Conservation (phyloP, 1,140 invertebrate species). For the Holcopasites calliopsidis region DNA sequence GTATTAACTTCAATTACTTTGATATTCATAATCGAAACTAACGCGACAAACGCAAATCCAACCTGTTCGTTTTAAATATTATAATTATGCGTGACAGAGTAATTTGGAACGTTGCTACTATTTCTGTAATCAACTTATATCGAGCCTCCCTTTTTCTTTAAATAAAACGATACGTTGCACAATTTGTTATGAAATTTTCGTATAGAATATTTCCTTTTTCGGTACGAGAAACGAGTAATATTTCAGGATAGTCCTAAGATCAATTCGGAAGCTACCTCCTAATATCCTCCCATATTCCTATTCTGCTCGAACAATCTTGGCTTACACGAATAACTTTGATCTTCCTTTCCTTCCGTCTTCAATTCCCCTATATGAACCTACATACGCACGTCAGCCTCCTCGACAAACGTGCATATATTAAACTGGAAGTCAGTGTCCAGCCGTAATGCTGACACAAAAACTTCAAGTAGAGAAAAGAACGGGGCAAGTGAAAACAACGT, state of each 20-base stretch:
- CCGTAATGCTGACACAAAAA: neutral
- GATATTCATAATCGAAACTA: too few species aligned
- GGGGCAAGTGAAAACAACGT: neutral
- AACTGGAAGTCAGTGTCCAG: neutral
- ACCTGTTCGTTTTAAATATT: too few species aligned
- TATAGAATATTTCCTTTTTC: too few species aligned
- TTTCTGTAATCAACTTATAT: too few species aligned
- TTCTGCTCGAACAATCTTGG: neutral
- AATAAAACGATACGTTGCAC: too few species aligned
- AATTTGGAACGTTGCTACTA: too few species aligned
- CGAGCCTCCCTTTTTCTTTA: too few species aligned
- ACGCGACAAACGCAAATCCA: too few species aligned
- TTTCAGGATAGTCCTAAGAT: neutral
- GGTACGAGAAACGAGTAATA: too few species aligned
- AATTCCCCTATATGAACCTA: neutral
- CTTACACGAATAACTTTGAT: conserved; percentile 15
- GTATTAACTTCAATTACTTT: neutral
- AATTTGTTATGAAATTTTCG: too few species aligned
- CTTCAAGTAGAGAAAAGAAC: neutral
- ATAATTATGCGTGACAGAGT: too few species aligned
- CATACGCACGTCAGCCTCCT: neutral
- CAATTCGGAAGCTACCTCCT: neutral
- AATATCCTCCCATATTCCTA: neutral
- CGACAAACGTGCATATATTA: conserved; percentile 5
- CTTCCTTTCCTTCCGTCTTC: neutral